Evolutionary conservation across 2,888 invertebrate species (phyloP), one percentile per base, ranked within the genome.

Genomic region (Dioctria rufipes): DNA sequence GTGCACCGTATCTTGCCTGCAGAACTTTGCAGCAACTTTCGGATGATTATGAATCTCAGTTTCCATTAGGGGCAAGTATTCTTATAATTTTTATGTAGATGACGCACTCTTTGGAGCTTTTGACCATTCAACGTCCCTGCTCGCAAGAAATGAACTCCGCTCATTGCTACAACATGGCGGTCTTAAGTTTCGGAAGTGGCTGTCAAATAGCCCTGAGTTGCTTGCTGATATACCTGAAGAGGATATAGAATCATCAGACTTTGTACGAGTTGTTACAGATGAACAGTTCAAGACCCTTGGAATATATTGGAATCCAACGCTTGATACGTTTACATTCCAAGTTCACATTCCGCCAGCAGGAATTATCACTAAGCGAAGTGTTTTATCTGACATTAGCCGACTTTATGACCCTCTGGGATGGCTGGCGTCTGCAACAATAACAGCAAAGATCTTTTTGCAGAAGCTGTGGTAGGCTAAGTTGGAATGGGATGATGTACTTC

Each of bases 1-100:
- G 83, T n/a, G 84, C 84, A 3, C 82, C 83, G 6, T 84, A 71
- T 78, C 58, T 84, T 4, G 84, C 84, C 2, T 81, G 81, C 11
- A 80, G 83, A 5, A 80, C 80, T 13, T 65, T 84, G 13, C 66
- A 81, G 8, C 84, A 84, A 65, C 77, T 85, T 1, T 83, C 46
- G 8, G 46, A 46, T 6, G 2, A 46, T 46, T 8, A 46, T 2
- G 5, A 8, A 6, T 9, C 5, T 4, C 6, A 40, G 8, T 8
- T 6, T 46, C 46, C 46, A 6, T 1, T 8, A 46, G 46, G 5
- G 8, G 46, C 46, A 46, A 46, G 2, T 8, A 5, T 46, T 6
- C 8, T 46, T 5, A 46, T 1, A 5, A 46, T 46, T 46, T 46
- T 46, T 46, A 8, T 46, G 46, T 46, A 6, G 46, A 46, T 46